Evolutionary conservation across 2,797 vertebrate species (phyloP).

Genomic region (Myotis daubentonii): DNA sequence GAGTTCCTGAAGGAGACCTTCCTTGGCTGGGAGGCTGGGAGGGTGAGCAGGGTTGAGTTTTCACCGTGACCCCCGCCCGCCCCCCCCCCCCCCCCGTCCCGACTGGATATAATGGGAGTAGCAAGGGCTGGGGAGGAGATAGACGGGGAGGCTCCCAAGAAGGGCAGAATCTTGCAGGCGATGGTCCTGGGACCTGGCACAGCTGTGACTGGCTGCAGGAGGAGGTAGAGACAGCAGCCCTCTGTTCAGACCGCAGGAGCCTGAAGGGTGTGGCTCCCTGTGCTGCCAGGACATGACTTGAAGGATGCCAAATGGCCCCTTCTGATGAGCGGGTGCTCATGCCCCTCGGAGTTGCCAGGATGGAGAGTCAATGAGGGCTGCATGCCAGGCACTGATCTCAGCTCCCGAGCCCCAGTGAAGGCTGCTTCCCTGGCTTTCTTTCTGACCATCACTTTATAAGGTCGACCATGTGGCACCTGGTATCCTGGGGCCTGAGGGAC

Average conservation of each 20-base stretch:
- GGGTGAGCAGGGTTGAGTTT: background rate
- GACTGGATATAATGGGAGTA: background rate
- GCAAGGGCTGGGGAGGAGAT: background rate
- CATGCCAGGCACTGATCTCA: background rate
- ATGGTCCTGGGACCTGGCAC: background rate
- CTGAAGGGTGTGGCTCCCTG: background rate
- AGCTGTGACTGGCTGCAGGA: background rate
- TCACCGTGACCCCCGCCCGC: too few relatives aligned
- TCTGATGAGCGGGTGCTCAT: background rate
- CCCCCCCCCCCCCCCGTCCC: fast-evolving
- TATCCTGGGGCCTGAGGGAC: background rate
- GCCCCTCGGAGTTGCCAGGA: background rate
- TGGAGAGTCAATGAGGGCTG: background rate
- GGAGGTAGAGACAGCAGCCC: background rate
- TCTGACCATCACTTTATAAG: background rate
- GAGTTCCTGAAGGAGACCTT: background rate
- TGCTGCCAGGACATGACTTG: background rate
- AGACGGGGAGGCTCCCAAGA: background rate
- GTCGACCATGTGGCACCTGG: too few relatives aligned
- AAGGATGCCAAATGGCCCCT: background rate
- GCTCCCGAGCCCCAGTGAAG: background rate
- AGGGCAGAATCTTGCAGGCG: background rate
- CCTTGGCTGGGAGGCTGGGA: background rate
- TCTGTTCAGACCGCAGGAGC: background rate
- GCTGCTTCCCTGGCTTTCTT: background rate